Conservation (phyloP, 2,888 invertebrate genomes). For the Colostygia pectinataria region DNA sequence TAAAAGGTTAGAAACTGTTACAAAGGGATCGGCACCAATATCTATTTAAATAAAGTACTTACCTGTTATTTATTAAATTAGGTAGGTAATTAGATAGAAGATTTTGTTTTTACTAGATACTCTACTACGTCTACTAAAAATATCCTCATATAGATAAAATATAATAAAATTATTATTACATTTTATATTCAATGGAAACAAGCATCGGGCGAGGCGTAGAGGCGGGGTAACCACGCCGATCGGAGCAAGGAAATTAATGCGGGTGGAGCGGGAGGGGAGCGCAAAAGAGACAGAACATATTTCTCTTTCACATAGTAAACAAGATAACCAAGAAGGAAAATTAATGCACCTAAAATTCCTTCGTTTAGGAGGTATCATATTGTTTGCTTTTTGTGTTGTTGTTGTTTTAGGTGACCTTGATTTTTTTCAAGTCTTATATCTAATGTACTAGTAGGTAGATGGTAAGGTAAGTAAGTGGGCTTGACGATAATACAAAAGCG, state of each 20-base stretch:
- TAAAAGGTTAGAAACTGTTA: too few relatives aligned
- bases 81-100: too few relatives aligned
- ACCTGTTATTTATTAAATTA: too few relatives aligned
- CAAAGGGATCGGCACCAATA: too few relatives aligned
- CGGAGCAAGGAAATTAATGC: slow-evolving; percentile 67
- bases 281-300: slow-evolving; percentile 43
- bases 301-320: slow-evolving; percentile 41
- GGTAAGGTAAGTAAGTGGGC: slow-evolving; percentile 23
- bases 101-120: too few relatives aligned
- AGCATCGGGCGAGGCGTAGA: slow-evolving; percentile 61
- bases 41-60: too few relatives aligned
- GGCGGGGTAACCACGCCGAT: slow-evolving; percentile 71
- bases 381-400: slow-evolving; percentile 50
- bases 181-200: slow-evolving; percentile 59
- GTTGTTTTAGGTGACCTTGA: slow-evolving; percentile 57
- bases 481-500: slow-evolving; percentile 8
- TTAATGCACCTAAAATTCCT: slow-evolving; percentile 70
- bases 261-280: slow-evolving; percentile 46
- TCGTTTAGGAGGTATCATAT: slow-evolving; percentile 51
- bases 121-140: too few relatives aligned
- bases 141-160: neutral
- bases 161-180: neutral
- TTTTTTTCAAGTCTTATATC: slow-evolving; percentile 35
- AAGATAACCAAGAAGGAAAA: slow-evolving; percentile 71
- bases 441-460: slow-evolving; percentile 28